These are phyloP conservation scores for Carassius carassius DNA, from an alignment of 2,113 vertebrate species.

Conservation along the genomic window DNA sequence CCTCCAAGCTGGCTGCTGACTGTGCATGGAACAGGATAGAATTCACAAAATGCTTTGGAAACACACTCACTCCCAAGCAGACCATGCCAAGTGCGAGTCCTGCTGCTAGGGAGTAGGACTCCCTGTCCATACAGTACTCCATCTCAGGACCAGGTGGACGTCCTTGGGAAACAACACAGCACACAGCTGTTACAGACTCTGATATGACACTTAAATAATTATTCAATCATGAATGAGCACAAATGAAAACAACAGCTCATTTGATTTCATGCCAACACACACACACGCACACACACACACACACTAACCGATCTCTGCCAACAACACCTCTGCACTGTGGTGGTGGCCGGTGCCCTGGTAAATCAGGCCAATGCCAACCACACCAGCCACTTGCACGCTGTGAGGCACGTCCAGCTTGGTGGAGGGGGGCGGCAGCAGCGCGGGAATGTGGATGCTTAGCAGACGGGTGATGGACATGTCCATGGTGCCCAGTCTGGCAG, in stretches of 20 bases:
- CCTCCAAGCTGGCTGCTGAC: no score
- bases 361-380: slow-evolving; percentile 90
- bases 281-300: no score
- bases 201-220: background rate
- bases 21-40: no score
- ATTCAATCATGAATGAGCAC: background rate
- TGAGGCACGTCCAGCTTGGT: slow-evolving; percentile 96
- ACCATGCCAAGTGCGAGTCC: no score
- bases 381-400: slow-evolving; percentile 95
- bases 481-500: slow-evolving; percentile 95
- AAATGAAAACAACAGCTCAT: background rate
- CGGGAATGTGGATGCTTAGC: slow-evolving; percentile 95
- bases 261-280: background rate
- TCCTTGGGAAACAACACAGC: background rate
- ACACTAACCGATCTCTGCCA: slow-evolving; percentile 95
- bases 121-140: no score
- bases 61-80: no score
- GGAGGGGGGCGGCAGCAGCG: slow-evolving; percentile 91
- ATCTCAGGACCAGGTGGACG: no score
- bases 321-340: slow-evolving; percentile 91
- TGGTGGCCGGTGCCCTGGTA: slow-evolving; percentile 95
- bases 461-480: slow-evolving; percentile 95
- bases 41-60: no score
- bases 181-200: background rate
- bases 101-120: no score